phyloP scores from a whole-genome alignment of 1,140 invertebrate species.

The Acromyrmex heyeri region DNA sequence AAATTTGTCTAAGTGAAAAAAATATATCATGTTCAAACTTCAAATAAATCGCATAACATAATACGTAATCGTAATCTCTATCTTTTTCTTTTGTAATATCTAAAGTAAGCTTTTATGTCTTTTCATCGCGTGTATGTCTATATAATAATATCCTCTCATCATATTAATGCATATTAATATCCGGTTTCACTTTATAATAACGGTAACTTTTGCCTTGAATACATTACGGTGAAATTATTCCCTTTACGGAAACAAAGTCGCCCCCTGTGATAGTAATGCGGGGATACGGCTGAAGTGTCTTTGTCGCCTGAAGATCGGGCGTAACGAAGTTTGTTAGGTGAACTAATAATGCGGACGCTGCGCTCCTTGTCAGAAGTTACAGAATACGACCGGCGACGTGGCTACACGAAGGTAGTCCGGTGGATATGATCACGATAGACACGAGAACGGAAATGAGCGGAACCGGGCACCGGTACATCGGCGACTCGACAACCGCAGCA shows the following conservation, averaged over 20 bases:
- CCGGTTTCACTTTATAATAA: neutral
- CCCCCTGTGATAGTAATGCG: conserved; percentile 23
- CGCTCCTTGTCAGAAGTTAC: conserved; percentile 76
- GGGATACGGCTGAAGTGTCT: conserved; percentile 7
- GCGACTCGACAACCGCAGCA: conserved; percentile 87
- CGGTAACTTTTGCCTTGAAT: neutral
- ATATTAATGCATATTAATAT: conserved; percentile 34
- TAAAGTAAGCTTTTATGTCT: neutral
- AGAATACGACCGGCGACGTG: conserved; percentile 85
- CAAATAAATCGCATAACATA: neutral
- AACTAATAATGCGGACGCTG: conserved; percentile 49
- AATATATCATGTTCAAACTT: neutral
- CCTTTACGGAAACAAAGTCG: conserved; percentile 24
- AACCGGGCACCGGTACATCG: conserved; percentile 86
- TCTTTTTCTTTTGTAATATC: neutral
- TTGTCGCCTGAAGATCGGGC: conserved; percentile 33
- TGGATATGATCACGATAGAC: conserved; percentile 86
- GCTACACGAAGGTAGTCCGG: conserved; percentile 85
- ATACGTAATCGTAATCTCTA: neutral
- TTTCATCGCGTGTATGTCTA: too few species aligned
- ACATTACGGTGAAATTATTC: neutral
- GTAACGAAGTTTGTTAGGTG: conserved; percentile 38
- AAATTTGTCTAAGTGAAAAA: neutral
- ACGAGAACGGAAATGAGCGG: conserved; percentile 85
- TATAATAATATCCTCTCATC: neutral